Conservation (phyloP, 2,797 vertebrate species). For the Microchirus variegatus region DNA sequence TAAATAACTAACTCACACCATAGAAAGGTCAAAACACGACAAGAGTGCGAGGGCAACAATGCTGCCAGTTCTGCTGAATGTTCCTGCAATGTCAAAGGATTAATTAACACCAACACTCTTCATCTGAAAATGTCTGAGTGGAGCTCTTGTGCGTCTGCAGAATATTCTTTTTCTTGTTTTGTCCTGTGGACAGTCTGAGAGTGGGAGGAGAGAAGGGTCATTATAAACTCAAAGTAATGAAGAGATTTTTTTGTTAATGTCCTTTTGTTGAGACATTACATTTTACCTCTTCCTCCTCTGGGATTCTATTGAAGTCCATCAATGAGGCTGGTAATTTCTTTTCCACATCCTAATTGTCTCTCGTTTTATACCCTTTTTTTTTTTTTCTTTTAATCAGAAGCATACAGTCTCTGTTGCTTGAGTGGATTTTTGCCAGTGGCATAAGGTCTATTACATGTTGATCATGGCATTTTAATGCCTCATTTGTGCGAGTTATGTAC, state of each 20-base stretch:
- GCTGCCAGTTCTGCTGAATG: background rate
- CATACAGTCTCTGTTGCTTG: slow-evolving; percentile 50
- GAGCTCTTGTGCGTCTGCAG: slow-evolving; percentile 45
- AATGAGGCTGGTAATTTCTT: slow-evolving; percentile 64
- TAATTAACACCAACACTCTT: slow-evolving; percentile 41
- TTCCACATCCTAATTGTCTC: slow-evolving; percentile 61
- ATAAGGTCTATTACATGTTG: slow-evolving; percentile 54
- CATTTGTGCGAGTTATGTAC: slow-evolving; percentile 50
- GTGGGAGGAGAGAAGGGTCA: slow-evolving; percentile 20
- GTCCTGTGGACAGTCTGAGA: slow-evolving; percentile 22
- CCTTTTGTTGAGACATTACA: slow-evolving; percentile 60
- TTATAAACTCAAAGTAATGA: slow-evolving; percentile 69
- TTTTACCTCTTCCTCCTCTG: slow-evolving; percentile 60
- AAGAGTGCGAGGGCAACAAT: slow-evolving; percentile 4
- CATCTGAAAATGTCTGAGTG: slow-evolving; percentile 22
- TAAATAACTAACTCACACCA: background rate
- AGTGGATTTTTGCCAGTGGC: slow-evolving; percentile 48
- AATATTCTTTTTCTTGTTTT: slow-evolving; percentile 29
- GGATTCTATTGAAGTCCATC: slow-evolving; percentile 61
- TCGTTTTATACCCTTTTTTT: slow-evolving; percentile 65
- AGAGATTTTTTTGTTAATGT: slow-evolving; percentile 61
- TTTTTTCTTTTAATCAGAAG: too few relatives aligned
- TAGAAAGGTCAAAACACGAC: background rate
- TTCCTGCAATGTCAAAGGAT: slow-evolving; percentile 36
- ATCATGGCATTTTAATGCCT: slow-evolving; percentile 58